phyloP scores from a whole-genome alignment of 2,113 vertebrate species.

The Furnarius figulus region DNA sequence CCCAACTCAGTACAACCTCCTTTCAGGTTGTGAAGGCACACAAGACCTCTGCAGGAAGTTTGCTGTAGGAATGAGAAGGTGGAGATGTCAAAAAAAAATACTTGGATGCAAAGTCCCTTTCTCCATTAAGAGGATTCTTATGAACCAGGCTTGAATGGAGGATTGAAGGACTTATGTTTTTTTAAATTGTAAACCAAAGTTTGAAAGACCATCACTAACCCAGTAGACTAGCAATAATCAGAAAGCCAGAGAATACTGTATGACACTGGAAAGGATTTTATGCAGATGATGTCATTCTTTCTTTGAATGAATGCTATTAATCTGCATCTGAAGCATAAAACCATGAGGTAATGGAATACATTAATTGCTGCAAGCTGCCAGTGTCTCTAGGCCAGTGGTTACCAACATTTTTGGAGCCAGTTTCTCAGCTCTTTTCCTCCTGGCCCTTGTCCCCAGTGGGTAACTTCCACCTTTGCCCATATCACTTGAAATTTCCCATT shows the following conservation, averaged over 20 bases:
- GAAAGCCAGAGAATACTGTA: not conserved
- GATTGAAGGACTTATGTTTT: not conserved
- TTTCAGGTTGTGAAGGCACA: not conserved
- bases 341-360: constrained; percentile 43
- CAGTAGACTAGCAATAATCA: constrained; percentile 33
- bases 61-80: not conserved
- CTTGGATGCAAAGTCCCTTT: not conserved
- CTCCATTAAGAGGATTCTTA: not conserved
- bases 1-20: not conserved
- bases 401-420: not conserved
- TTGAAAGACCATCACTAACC: not conserved
- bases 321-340: constrained; percentile 38
- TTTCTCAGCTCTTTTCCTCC: not conserved
- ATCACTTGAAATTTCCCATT: not conserved
- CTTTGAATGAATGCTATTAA: constrained; percentile 50
- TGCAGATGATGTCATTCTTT: constrained; percentile 48
- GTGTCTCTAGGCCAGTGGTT: not conserved
- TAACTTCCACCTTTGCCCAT: not conserved
- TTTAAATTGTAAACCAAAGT: not conserved
- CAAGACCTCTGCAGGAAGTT: not conserved
- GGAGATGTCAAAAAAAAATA: not conserved
- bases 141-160: not conserved
- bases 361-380: constrained; percentile 42
- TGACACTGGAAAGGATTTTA: constrained; percentile 43
- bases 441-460: fast-evolving